These are phyloP conservation scores for Stichodactyla helianthus DNA, from an alignment of 64 coral and sea anemone genomes.

Conservation along the genomic window DNA sequence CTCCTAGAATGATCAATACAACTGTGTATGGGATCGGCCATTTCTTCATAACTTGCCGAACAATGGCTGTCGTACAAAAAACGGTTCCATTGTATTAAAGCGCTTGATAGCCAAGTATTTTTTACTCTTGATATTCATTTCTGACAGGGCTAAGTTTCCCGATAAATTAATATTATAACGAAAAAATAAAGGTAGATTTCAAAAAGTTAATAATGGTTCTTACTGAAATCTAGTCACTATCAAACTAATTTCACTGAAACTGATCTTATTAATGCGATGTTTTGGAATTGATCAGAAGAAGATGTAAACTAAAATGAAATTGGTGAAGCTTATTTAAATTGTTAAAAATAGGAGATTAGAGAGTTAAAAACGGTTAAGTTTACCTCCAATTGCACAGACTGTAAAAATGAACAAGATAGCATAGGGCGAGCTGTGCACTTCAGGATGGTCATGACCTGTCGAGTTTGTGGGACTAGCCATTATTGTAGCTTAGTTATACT, in stretches of 20 bases:
- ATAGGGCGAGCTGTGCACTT: constrained; percentile 42
- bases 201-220: too few species aligned
- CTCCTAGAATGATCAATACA: constrained; percentile 79
- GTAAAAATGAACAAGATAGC: constrained; percentile 91
- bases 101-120: neutral
- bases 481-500: neutral
- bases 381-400: constrained; percentile 92
- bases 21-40: constrained; percentile 98
- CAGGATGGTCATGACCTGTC: neutral
- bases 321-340: neutral
- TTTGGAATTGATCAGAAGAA: too few species aligned
- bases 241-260: too few species aligned
- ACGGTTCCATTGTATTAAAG: neutral
- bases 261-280: too few species aligned
- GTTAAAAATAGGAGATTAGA: neutral
- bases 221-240: too few species aligned
- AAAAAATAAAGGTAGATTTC: too few species aligned
- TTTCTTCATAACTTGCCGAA: constrained; percentile 94
- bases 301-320: too few species aligned
- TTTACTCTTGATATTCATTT: neutral
- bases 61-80: constrained; percentile 62
- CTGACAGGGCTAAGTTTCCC: too few species aligned
- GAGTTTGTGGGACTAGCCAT: neutral
- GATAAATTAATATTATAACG: too few species aligned
- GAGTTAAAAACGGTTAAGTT: neutral